phyloP scores from a whole-genome alignment of 2,888 invertebrate genomes.

The Diaprepes abbreviatus region DNA sequence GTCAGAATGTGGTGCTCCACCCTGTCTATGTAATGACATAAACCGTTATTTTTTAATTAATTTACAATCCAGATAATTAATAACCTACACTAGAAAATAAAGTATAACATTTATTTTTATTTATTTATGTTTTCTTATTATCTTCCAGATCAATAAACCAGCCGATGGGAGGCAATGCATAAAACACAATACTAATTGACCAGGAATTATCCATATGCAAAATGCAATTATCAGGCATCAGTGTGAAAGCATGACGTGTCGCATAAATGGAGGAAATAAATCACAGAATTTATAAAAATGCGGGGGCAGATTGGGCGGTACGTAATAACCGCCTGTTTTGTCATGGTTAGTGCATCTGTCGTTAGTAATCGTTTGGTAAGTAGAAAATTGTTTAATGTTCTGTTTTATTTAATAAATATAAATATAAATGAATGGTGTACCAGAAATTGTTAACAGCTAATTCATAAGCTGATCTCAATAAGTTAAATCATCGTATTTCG shows the following conservation, averaged over 20 bases:
- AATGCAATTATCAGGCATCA: constrained; percentile 29
- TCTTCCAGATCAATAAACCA: neutral
- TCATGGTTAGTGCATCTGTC: constrained; percentile 39
- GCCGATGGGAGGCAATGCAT: neutral
- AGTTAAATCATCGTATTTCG: too few relatives aligned
- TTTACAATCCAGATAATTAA: too few relatives aligned
- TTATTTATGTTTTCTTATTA: neutral
- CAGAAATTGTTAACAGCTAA: too few relatives aligned
- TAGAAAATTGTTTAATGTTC: constrained; percentile 9
- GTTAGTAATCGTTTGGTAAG: constrained; percentile 35
- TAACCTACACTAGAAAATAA: too few relatives aligned
- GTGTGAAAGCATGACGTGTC: constrained; percentile 34
- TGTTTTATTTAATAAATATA: neutral
- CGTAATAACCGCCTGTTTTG: constrained; percentile 37
- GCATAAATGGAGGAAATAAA: constrained; percentile 46
- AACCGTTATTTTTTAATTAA: too few relatives aligned
- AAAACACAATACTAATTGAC: neutral
- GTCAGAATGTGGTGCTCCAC: too few relatives aligned
- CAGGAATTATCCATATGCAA: neutral
- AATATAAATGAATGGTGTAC: neutral
- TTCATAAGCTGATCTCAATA: too few relatives aligned
- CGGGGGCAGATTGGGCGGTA: constrained; percentile 42
- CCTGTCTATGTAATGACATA: too few relatives aligned
- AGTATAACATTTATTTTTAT: too few relatives aligned
- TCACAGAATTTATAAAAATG: constrained; percentile 43